Conservation (phyloP, 2,888 invertebrate species). For the Acanthosoma haemorrhoidale region DNA sequence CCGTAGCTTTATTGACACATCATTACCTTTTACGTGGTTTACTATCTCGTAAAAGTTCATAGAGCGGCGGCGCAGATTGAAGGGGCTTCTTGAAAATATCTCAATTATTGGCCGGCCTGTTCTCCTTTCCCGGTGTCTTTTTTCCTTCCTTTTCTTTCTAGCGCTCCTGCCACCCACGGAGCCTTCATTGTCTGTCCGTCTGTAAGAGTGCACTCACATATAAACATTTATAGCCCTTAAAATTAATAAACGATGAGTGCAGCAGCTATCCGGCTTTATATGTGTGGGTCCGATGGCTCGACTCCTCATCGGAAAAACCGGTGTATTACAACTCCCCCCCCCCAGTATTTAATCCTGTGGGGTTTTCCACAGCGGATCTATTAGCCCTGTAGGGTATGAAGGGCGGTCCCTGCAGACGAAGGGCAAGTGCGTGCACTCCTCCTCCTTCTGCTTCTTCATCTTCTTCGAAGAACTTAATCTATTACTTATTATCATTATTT, state of each 20-base stretch:
- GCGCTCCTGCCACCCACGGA: constrained; percentile 11
- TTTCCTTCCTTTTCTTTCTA: constrained; percentile 14
- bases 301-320: no score
- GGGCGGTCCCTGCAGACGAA: no score
- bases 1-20: constrained; percentile 23
- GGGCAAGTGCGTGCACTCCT: no score
- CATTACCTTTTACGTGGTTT: constrained; percentile 17
- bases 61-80: background rate
- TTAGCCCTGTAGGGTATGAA: no score
- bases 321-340: no score
- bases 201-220: no score
- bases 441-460: background rate
- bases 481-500: background rate
- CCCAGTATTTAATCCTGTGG: no score
- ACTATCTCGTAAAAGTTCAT: constrained; percentile 21
- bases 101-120: constrained; percentile 26
- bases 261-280: background rate
- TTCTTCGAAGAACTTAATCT: background rate
- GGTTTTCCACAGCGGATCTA: no score
- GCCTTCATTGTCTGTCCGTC: no score
- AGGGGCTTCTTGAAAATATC: constrained; percentile 12
- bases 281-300: no score
- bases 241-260: constrained; percentile 24
- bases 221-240: constrained; percentile 25
- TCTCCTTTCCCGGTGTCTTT: no score